These are phyloP conservation scores for Manis crassicaudata DNA, from an alignment of 2,797 vertebrate genomes.

Conservation along the genomic window DNA sequence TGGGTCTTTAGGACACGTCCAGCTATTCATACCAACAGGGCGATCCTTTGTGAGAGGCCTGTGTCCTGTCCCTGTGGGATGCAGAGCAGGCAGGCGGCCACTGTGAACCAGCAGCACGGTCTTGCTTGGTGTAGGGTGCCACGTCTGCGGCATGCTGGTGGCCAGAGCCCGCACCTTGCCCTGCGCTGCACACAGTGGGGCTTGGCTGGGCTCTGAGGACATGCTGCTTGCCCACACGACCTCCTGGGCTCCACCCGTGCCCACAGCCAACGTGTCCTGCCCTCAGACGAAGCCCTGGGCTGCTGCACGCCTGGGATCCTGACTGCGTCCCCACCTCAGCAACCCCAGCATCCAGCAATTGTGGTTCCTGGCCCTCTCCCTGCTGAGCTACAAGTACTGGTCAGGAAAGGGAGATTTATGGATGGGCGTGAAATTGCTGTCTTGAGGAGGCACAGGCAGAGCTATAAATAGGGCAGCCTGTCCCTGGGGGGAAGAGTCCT, in stretches of 20 bases:
- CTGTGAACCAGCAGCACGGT: rapidly evolving
- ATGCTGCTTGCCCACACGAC: rapidly evolving
- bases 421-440: conserved; percentile 60
- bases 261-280: conserved; percentile 12
- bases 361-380: conserved; percentile 69
- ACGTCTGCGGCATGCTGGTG: rapidly evolving
- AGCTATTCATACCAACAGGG: rapidly evolving
- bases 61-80: rapidly evolving
- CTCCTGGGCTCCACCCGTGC: background rate
- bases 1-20: rapidly evolving
- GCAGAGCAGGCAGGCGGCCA: rapidly evolving
- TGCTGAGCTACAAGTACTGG: conserved; percentile 64
- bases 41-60: background rate
- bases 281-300: background rate
- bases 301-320: background rate
- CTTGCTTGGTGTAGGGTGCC: rapidly evolving
- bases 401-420: conserved; percentile 65
- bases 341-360: conserved; percentile 53
- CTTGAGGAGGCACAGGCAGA: conserved; percentile 38
- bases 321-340: background rate
- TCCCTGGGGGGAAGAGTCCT: background rate
- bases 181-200: rapidly evolving
- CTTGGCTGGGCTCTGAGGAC: rapidly evolving
- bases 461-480: conserved; percentile 75
- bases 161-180: background rate